Percentiles rank a stretch among this genome's conserved stretches.
Conservation (phyloP, 2,888 invertebrate species). For the Elgonia sp. region DNA sequence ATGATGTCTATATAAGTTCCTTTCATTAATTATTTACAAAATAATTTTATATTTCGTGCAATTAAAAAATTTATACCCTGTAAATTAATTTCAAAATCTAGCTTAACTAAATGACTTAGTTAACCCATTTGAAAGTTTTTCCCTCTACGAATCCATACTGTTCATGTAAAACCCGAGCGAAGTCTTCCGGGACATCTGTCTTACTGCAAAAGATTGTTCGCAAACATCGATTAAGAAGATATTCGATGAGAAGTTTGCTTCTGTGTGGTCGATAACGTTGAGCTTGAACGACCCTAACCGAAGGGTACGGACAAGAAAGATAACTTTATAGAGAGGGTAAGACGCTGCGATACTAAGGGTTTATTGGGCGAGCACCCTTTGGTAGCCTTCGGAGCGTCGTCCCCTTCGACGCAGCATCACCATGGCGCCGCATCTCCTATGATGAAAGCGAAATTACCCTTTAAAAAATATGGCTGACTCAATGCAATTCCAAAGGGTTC, state of each 20-base stretch:
- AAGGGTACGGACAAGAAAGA: conserved; percentile 86
- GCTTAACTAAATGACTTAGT: no score
- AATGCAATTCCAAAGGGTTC: conserved; percentile 82
- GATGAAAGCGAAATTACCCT: conserved; percentile 85
- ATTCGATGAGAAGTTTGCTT: conserved; percentile 73
- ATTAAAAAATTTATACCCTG: no score
- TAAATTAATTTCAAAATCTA: no score
- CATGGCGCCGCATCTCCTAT: conserved; percentile 77
- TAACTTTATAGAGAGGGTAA: conserved; percentile 86
- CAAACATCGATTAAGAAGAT: conserved; percentile 75
- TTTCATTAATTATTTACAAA: no score
- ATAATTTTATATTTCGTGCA: no score
- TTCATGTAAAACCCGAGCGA: no score
- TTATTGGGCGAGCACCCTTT: conserved; percentile 86
- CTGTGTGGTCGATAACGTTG: conserved; percentile 77
- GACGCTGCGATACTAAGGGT: conserved; percentile 85
- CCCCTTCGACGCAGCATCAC: conserved; percentile 81
- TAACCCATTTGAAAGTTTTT: no score
- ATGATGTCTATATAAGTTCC: no score
- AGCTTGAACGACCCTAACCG: conserved; percentile 78
- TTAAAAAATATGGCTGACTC: conserved; percentile 85
- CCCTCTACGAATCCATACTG: no score
- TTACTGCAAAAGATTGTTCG: conserved; percentile 65
- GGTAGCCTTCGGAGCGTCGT: conserved; percentile 76
- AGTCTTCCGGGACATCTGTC: conserved; percentile 53